Evolutionary conservation across 2,888 invertebrate species (phyloP).

Genomic region (Agrotis puta): DNA sequence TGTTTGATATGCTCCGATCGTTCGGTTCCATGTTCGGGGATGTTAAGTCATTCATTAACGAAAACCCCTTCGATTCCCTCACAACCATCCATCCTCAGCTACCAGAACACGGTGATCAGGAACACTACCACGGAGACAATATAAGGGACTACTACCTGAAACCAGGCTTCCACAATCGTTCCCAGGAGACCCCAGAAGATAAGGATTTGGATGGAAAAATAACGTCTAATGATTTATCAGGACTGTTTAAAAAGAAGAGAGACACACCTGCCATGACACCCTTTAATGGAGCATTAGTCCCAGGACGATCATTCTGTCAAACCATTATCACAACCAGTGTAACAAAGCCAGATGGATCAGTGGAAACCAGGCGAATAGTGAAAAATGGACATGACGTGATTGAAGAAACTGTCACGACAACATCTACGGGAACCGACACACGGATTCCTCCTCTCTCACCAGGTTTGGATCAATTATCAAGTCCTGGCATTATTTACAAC

Average conservation of each 20-base stretch:
- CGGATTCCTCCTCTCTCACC: slow-evolving; percentile 66
- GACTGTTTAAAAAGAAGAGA: slow-evolving; percentile 81
- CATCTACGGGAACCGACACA: slow-evolving; percentile 65
- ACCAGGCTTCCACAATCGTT: slow-evolving; percentile 80
- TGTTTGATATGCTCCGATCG: slow-evolving; percentile 83
- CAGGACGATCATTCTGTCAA: slow-evolving; percentile 82
- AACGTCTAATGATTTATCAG: slow-evolving; percentile 85
- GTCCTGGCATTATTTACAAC: slow-evolving; percentile 73
- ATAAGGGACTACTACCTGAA: slow-evolving; percentile 87
- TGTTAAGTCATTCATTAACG: slow-evolving; percentile 78
- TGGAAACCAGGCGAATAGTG: slow-evolving; percentile 84
- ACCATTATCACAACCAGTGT: slow-evolving; percentile 87
- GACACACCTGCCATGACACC: slow-evolving; percentile 66
- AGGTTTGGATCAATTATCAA: slow-evolving; percentile 73
- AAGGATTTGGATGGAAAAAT: slow-evolving; percentile 86
- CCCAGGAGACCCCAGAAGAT: slow-evolving; percentile 75
- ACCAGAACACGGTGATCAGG: slow-evolving; percentile 63
- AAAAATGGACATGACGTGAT: slow-evolving; percentile 85
- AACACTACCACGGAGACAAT: slow-evolving; percentile 74
- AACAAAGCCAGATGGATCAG: slow-evolving; percentile 84
- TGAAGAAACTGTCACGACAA: slow-evolving; percentile 80
- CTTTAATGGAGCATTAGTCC: slow-evolving; percentile 79
- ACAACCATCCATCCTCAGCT: slow-evolving; percentile 60
- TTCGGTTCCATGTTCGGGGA: slow-evolving; percentile 84
- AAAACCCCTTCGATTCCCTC: slow-evolving; percentile 70